Conservation (phyloP, 2,797 vertebrate species). For the Linurgus olivaceus region DNA sequence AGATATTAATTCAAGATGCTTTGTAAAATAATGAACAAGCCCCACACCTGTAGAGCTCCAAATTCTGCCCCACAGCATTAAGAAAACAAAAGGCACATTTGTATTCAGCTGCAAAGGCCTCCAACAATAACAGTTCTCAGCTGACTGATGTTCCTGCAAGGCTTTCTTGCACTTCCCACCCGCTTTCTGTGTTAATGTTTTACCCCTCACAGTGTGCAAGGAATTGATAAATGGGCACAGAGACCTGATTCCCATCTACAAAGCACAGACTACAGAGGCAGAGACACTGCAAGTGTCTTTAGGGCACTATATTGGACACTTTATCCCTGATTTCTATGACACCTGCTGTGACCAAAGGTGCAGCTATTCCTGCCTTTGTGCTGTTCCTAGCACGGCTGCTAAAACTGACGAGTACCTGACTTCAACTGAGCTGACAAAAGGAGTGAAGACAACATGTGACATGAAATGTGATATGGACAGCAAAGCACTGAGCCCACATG, state of each 20-base stretch:
- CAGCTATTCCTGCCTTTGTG: neutral
- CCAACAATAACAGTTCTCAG: neutral
- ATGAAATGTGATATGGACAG: neutral
- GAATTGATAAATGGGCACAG: neutral
- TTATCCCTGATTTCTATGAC: neutral
- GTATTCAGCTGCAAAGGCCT: neutral
- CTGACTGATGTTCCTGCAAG: neutral
- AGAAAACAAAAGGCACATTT: constrained; percentile 40
- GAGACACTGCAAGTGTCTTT: neutral
- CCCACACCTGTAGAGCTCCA: neutral
- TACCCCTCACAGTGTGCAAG: accelerated
- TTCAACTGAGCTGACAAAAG: neutral
- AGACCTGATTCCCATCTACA: neutral
- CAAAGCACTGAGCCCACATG: neutral
- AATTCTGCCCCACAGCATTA: neutral
- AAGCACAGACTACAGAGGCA: neutral
- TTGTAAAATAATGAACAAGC: neutral
- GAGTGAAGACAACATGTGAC: neutral
- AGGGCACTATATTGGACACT: neutral
- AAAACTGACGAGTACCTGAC: neutral
- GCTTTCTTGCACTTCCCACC: neutral
- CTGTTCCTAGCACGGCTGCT: neutral
- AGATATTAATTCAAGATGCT: neutral
- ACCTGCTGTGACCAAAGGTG: neutral
- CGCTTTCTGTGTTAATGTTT: neutral